A percentile compares a stretch with the other conserved stretches of the same genome.
These are phyloP conservation scores for Archaeoteleia sp. DNA, from an alignment of 2,888 invertebrate genomes.

Conservation along the genomic window DNA sequence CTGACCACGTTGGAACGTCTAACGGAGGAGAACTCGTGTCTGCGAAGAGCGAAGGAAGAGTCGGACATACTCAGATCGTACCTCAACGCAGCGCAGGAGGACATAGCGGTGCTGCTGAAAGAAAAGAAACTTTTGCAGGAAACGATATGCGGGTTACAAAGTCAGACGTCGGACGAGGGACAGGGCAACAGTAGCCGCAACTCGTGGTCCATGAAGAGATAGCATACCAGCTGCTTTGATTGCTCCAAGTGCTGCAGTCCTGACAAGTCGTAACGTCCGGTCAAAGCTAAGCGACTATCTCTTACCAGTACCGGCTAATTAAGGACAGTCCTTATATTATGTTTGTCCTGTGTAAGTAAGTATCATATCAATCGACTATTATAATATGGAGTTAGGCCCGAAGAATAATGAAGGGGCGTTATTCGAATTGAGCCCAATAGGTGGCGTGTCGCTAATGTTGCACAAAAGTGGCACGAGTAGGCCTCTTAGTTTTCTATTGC, in stretches of 20 bases:
- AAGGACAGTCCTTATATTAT: too few species aligned
- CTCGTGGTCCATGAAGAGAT: constrained; percentile 79
- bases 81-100: constrained; percentile 84
- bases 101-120: constrained; percentile 81
- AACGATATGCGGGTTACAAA: constrained; percentile 82
- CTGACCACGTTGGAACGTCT: constrained; percentile 78
- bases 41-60: constrained; percentile 78
- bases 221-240: constrained; percentile 82
- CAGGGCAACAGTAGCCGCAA: constrained; percentile 71
- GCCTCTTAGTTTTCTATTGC: too few species aligned
- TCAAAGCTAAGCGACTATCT: too few species aligned
- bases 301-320: too few species aligned
- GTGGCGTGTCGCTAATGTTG: too few species aligned
- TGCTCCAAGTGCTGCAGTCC: constrained; percentile 82
- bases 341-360: too few species aligned
- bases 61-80: constrained; percentile 79
- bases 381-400: neutral
- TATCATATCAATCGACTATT: neutral
- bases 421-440: too few species aligned
- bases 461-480: too few species aligned
- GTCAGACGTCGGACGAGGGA: constrained; percentile 71
- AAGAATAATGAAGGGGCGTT: too few species aligned
- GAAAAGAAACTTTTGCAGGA: constrained; percentile 86
- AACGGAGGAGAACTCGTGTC: constrained; percentile 78
- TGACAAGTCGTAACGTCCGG: constrained; percentile 72